Base-by-base conservation (phyloP, 1,140 invertebrate genomes). In the Pollicipes pollicipes region DNA sequence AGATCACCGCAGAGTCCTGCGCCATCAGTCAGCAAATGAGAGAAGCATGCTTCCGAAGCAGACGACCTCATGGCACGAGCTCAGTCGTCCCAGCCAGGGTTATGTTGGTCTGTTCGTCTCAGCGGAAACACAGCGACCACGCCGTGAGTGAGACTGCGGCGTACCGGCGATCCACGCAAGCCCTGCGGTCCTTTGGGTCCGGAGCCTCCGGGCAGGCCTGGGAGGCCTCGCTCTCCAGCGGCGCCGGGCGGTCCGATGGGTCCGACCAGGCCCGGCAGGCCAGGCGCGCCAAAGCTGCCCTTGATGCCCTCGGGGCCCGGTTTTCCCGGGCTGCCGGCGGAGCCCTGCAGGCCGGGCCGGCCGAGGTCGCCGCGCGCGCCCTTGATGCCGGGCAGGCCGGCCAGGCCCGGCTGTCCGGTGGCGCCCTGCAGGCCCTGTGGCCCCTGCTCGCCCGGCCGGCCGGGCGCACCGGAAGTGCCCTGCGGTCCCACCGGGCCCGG, bases 401-500 rank as follows among this genome's bases (percentile, higher is more conserved):
- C 79, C 58, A 80, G 71, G 72, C 80, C 75, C 70, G 71, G 37
- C 30, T 76, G 76, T n/a, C 77, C 77, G 64, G 76, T 76, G 45
- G 73, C 75, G 45, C 77, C 77, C 70, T 76, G 77, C 3, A 77
- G 72, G 2, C 77, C 77, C 67, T 76, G 77, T 10, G 76, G 70
- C 26, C 77, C 77, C 70, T 78, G 73, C 26, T 76, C 73, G 70
- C 81, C 90, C 35, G 85, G 83, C 75, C 87, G 79, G 72, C 89
- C 90, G 71, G 85, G 86, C 30, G 86, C 82, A 30, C 87, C 89
- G 79, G 85, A 84, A 69, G 87, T 80, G 45, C 91, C 91, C 70
- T 81, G 76, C 76, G 92, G 89, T 70, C 91, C 90, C 76, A 88
- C 83, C 63, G 80, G 77, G 70, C 91, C 91, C 64, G 85, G 77